Percentiles rank a stretch among this genome's conserved stretches.
Conservation (phyloP, 2,797 vertebrate genomes). For the Rachycentron canadum region DNA sequence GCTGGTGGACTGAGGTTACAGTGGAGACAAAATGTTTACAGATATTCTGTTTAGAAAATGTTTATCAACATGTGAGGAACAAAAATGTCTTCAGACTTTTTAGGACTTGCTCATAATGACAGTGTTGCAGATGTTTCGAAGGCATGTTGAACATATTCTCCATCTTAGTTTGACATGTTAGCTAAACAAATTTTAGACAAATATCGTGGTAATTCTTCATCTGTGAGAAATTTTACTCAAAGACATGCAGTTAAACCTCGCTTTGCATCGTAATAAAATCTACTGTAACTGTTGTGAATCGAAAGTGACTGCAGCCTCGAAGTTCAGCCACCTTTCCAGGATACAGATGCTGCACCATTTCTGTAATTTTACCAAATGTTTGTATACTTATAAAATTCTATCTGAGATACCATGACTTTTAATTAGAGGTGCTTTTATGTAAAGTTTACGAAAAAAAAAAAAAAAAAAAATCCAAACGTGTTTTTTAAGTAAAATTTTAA, state of each 20-base stretch:
- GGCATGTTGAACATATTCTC: not conserved
- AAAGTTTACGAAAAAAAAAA: constrained; percentile 5
- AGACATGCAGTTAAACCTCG: not conserved
- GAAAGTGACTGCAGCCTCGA: not conserved
- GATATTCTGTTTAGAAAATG: not conserved
- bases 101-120: not conserved
- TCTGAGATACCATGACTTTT: too few species aligned
- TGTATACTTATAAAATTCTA: not conserved
- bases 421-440: not conserved
- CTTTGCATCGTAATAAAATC: too few species aligned
- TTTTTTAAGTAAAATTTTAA: constrained; percentile 10
- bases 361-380: not conserved
- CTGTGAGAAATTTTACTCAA: not conserved
- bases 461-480: not conserved
- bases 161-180: not conserved
- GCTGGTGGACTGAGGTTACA: too few species aligned
- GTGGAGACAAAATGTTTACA: not conserved
- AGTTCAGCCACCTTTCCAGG: not conserved
- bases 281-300: not conserved
- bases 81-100: not conserved
- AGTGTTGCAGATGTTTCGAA: not conserved
- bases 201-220: not conserved
- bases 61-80: not conserved
- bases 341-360: not conserved
- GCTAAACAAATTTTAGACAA: not conserved